Conservation (phyloP, 2,113 vertebrate species). For the Pyxicephalus adspersus region DNA sequence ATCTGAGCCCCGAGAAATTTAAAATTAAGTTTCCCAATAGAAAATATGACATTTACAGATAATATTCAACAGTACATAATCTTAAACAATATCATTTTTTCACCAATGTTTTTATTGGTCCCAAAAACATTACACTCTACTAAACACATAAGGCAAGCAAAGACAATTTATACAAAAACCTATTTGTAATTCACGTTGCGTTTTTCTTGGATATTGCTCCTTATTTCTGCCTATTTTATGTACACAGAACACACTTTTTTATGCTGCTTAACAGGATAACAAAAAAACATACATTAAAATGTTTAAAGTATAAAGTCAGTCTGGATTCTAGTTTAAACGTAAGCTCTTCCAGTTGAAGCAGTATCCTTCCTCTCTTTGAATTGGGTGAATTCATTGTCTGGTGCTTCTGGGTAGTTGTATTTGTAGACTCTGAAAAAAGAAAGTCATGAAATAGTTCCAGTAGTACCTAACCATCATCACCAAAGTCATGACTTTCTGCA, state of each 20-base stretch:
- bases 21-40: not conserved
- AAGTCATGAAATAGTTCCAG: not conserved
- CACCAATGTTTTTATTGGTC: not conserved
- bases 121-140: slow-evolving; percentile 4
- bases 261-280: not conserved
- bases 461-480: not conserved
- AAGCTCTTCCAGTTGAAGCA: slow-evolving; percentile 60
- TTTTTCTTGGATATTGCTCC: not conserved
- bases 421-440: slow-evolving; percentile 61
- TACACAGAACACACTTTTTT: not conserved
- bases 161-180: not conserved
- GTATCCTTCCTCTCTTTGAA: slow-evolving; percentile 59
- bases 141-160: not conserved
- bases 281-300: slow-evolving; percentile 2
- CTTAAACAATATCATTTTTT: not conserved
- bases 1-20: no score
- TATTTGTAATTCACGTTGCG: not conserved
- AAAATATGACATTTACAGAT: not conserved
- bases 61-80: not conserved
- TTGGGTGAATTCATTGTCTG: slow-evolving; percentile 45
- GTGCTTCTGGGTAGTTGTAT: slow-evolving; percentile 56
- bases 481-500: not conserved
- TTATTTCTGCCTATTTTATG: not conserved
- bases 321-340: slow-evolving; percentile 59
- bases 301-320: slow-evolving; percentile 10